phyloP scores from a whole-genome alignment of 2,797 vertebrate genomes.

The Gallirallus australis region DNA sequence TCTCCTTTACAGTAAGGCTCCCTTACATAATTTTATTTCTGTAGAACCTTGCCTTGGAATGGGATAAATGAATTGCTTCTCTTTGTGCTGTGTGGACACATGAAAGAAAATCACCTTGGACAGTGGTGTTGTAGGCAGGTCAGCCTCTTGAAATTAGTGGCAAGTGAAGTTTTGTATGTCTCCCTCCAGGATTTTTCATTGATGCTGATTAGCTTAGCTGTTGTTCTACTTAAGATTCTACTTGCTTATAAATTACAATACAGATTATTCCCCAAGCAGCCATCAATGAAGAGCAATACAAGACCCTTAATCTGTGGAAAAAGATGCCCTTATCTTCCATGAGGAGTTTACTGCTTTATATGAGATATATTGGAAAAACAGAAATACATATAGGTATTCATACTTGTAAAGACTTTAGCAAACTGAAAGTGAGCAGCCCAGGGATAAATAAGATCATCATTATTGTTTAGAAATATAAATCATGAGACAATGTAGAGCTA shows the following conservation, averaged over 20 bases:
- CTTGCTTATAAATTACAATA: neutral
- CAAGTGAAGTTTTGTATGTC: accelerated
- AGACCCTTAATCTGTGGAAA: neutral
- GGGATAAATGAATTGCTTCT: neutral
- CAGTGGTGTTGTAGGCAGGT: accelerated
- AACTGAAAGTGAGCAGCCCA: neutral
- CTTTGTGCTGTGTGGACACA: neutral
- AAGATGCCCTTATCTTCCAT: neutral
- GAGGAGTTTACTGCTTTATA: neutral
- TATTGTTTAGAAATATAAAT: neutral
- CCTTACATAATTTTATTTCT: neutral
- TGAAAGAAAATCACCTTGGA: neutral
- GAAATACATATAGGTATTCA: neutral
- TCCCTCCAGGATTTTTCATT: neutral
- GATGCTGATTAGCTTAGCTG: neutral
- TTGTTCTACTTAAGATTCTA: neutral
- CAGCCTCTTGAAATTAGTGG: neutral
- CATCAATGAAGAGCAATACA: accelerated
- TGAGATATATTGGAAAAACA: neutral
- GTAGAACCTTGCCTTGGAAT: neutral
- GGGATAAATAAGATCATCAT: neutral
- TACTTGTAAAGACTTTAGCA: neutral
- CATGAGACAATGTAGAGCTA: neutral
- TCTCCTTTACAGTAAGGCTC: neutral
- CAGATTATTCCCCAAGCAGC: neutral